Percentiles rank a stretch among this genome's conserved stretches.
These are phyloP conservation scores for Amorpha juglandis DNA, from an alignment of 2,888 invertebrate species.

Conservation along the genomic window DNA sequence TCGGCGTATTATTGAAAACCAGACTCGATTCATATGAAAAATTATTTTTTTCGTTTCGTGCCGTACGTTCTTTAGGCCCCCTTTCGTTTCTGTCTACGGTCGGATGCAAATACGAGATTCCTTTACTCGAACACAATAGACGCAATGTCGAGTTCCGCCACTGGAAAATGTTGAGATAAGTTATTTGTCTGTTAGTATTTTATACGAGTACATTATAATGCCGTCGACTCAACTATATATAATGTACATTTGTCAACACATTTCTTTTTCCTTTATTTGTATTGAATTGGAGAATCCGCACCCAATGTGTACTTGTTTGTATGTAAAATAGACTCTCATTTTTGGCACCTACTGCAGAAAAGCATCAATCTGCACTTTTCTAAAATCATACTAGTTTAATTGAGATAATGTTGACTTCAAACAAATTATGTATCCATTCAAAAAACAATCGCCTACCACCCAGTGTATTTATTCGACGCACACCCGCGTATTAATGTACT, in stretches of 20 bases:
- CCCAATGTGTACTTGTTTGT: background rate
- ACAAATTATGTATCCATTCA: too few species aligned
- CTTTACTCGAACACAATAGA: constrained; percentile 71
- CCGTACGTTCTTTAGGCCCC: constrained; percentile 56
- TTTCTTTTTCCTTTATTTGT: constrained; percentile 37
- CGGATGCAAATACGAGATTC: constrained; percentile 75
- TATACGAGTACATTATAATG: constrained; percentile 54
- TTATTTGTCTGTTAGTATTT: constrained; percentile 70
- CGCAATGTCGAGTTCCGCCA: constrained; percentile 64
- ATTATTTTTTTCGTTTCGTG: constrained; percentile 68
- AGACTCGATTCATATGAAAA: constrained; percentile 68
- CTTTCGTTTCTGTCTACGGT: constrained; percentile 57
- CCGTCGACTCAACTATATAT: constrained; percentile 39
- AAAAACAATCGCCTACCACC: too few species aligned
- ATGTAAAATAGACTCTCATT: too few species aligned
- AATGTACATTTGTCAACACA: constrained; percentile 46
- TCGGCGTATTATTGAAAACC: constrained; percentile 68
- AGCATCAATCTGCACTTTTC: too few species aligned
- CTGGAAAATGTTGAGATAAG: constrained; percentile 73
- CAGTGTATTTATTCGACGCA: too few species aligned
- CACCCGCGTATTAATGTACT: background rate
- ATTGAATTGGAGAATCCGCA: constrained; percentile 28
- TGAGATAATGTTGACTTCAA: too few species aligned
- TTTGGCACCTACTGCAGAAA: too few species aligned
- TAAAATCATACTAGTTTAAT: too few species aligned